A percentile compares a stretch with the other conserved stretches of the same genome.
phyloP scores from a whole-genome alignment of 2,113 vertebrate genomes.

The Ceyx cyanopectus region DNA sequence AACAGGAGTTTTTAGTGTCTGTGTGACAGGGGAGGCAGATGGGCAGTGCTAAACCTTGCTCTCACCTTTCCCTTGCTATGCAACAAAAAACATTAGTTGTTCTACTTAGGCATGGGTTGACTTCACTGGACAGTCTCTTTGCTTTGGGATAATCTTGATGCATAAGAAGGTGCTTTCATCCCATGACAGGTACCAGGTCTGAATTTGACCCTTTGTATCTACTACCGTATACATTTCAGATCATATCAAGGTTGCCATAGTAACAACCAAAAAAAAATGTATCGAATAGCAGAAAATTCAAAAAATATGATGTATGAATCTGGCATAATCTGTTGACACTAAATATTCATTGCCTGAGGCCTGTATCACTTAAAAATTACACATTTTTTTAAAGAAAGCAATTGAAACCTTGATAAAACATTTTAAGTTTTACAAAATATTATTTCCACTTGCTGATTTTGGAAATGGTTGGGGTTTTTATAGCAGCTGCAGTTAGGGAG shows the following conservation, averaged over 20 bases:
- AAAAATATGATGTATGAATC: slow-evolving; percentile 4
- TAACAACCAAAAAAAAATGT: not conserved
- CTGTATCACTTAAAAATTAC: slow-evolving; percentile 7
- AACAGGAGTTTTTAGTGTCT: not conserved
- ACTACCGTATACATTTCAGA: not conserved
- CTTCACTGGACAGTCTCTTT: not conserved
- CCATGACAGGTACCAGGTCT: not conserved
- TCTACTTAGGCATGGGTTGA: not conserved
- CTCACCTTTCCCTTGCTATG: not conserved
- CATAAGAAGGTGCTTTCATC: not conserved
- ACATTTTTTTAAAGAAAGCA: slow-evolving; percentile 23
- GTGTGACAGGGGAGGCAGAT: not conserved
- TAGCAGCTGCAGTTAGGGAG: not conserved
- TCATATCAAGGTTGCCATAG: not conserved
- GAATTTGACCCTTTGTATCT: not conserved
- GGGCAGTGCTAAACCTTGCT: not conserved
- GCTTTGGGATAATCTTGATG: not conserved
- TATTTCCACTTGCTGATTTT: not conserved
- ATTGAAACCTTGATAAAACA: not conserved
- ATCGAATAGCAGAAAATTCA: slow-evolving; percentile 17
- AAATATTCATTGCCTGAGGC: slow-evolving; percentile 1
- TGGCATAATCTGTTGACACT: slow-evolving; percentile 42
- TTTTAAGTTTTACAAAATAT: not conserved
- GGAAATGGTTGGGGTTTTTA: not conserved
- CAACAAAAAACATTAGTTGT: not conserved